Percentiles rank a stretch among this genome's conserved stretches.
phyloP scores from a whole-genome alignment of 2,888 invertebrate genomes.

The Acleris emargana region DNA sequence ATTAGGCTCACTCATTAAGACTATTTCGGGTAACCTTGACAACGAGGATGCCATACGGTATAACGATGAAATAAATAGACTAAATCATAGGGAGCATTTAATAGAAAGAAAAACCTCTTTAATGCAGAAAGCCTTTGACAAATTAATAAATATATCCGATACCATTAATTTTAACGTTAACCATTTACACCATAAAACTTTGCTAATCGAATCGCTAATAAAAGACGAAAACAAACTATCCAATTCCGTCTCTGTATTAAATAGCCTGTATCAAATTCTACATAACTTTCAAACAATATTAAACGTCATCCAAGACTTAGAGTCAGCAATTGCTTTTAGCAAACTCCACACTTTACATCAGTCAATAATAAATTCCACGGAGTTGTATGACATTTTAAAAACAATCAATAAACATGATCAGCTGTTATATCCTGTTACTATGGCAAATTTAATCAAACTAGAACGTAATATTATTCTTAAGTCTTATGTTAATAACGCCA shows the following conservation, averaged over 20 bases:
- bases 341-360: slow-evolving; percentile 32
- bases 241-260: no score
- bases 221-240: no score
- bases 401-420: slow-evolving; percentile 24
- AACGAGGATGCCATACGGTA: slow-evolving; percentile 39
- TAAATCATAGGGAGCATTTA: slow-evolving; percentile 24
- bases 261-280: slow-evolving; percentile 27
- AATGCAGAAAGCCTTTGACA: slow-evolving; percentile 16
- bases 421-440: slow-evolving; percentile 15
- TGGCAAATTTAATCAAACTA: slow-evolving; percentile 30
- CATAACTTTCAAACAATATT: slow-evolving; percentile 37
- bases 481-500: slow-evolving; percentile 18
- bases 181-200: no score
- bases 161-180: slow-evolving; percentile 26
- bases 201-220: no score
- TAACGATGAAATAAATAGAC: slow-evolving; percentile 21
- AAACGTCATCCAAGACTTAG: slow-evolving; percentile 28
- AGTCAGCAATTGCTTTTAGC: slow-evolving; percentile 38
- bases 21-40: slow-evolving; percentile 44
- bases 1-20: slow-evolving; percentile 39
- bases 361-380: slow-evolving; percentile 35
- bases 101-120: slow-evolving; percentile 25
- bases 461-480: slow-evolving; percentile 33
- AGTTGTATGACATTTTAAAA: slow-evolving; percentile 21
- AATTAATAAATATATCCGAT: slow-evolving; percentile 26